phyloP scores from a whole-genome alignment of 2,113 vertebrate species.

The Seriola aureovittata region DNA sequence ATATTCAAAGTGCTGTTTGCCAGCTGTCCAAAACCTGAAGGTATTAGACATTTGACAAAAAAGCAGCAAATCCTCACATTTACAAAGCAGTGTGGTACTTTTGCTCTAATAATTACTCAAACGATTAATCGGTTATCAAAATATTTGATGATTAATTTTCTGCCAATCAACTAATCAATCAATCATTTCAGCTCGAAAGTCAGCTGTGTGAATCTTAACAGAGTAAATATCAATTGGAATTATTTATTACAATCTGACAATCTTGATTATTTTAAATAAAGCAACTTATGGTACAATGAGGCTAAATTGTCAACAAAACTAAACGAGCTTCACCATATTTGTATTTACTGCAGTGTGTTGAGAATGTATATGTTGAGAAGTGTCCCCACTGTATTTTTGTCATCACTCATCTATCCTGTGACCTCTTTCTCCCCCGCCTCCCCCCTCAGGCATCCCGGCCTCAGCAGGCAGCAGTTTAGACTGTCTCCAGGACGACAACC shows the following conservation, averaged over 20 bases:
- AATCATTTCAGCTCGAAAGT: no score
- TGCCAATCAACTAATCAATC: neutral
- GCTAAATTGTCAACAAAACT: no score
- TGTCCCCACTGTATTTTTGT: neutral
- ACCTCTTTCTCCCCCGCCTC: neutral
- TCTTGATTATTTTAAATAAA: neutral
- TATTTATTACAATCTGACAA: no score
- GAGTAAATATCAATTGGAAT: neutral
- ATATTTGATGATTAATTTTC: no score
- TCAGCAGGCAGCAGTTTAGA: slow-evolving; percentile 96
- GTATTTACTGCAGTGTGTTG: neutral
- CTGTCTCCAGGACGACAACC: slow-evolving; percentile 98
- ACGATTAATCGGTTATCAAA: neutral
- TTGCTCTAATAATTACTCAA: neutral
- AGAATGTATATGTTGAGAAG: neutral
- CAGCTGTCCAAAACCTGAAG: no score
- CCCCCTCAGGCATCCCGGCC: slow-evolving; percentile 91
- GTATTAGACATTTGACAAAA: no score
- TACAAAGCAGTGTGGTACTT: no score
- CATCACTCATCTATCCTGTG: slow-evolving; percentile 24
- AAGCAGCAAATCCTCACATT: no score
- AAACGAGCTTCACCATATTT: neutral
- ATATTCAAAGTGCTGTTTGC: no score
- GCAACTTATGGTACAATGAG: neutral
- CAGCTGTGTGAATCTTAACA: neutral